Evolutionary conservation across 2,888 invertebrate genomes (phyloP).

Genomic region (Isotomurus palustris): DNA sequence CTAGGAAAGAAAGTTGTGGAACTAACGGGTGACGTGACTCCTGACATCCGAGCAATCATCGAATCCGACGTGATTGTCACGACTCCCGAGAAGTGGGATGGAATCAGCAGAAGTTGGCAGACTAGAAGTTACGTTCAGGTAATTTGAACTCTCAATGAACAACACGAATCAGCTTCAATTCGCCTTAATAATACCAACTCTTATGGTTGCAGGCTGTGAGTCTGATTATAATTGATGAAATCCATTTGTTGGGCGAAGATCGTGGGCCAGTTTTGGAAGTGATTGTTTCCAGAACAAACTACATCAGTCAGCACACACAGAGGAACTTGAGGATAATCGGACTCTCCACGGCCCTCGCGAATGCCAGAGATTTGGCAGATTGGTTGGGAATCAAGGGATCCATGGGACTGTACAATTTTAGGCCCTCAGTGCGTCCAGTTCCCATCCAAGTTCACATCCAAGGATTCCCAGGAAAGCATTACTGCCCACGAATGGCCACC

Average conservation of each 20-base stretch:
- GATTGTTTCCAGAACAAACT: constrained; percentile 95
- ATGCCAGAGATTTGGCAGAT: constrained; percentile 89
- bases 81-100: constrained; percentile 99
- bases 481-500: constrained; percentile 98
- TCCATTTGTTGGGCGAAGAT: constrained; percentile 90
- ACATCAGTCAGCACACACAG: constrained; percentile 84
- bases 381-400: constrained; percentile 80
- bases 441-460: constrained; percentile 90
- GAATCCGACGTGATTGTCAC: constrained; percentile 91
- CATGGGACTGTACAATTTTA: constrained; percentile 92
- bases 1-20: constrained; percentile 84
- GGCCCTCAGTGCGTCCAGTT: constrained; percentile 95
- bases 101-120: constrained; percentile 97
- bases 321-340: constrained; percentile 83
- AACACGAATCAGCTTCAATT: background rate
- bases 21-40: constrained; percentile 88
- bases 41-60: constrained; percentile 77
- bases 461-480: constrained; percentile 96
- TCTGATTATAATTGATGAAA: constrained; percentile 94
- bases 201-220: constrained; percentile 61
- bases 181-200: background rate
- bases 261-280: constrained; percentile 89
- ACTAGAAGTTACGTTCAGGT: constrained; percentile 85
- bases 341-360: constrained; percentile 94
- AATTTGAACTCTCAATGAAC: background rate